phyloP scores from a whole-genome alignment of 92 coral and sea anemone species.

The Nematostella vectensis region DNA sequence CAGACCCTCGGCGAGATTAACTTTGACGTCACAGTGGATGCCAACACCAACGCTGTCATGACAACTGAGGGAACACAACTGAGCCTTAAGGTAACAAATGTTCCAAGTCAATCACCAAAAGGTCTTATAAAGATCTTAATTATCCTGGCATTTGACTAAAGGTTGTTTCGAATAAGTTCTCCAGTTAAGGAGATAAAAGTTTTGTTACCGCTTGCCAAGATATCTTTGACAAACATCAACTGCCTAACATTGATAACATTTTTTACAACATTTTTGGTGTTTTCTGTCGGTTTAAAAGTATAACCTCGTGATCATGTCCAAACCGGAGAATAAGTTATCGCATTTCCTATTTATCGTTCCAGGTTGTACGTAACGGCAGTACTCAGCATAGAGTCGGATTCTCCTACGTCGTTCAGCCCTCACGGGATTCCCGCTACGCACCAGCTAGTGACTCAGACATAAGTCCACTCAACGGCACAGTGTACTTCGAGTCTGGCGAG shows the following conservation, averaged over 20 bases:
- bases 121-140: no score
- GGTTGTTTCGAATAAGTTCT: no score
- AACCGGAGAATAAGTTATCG: no score
- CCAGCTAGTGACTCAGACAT: conserved; percentile 42
- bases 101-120: conserved; percentile 3
- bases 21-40: conserved; percentile 41
- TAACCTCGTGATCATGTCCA: no score
- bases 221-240: no score
- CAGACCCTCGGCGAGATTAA: conserved; percentile 69
- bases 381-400: conserved; percentile 59
- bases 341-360: conserved; percentile 17
- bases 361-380: conserved; percentile 53
- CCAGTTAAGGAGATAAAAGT: no score
- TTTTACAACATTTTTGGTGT: no score
- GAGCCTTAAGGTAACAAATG: neutral
- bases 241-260: no score
- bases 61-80: conserved; percentile 34
- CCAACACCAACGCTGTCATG: conserved; percentile 22
- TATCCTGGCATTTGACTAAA: no score
- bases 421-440: conserved; percentile 10
- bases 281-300: no score
- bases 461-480: conserved; percentile 55
- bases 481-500: conserved; percentile 43
- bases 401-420: conserved; percentile 48
- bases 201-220: no score